Base-by-base conservation (phyloP, 2,113 vertebrate genomes). In the Strigops habroptila region DNA sequence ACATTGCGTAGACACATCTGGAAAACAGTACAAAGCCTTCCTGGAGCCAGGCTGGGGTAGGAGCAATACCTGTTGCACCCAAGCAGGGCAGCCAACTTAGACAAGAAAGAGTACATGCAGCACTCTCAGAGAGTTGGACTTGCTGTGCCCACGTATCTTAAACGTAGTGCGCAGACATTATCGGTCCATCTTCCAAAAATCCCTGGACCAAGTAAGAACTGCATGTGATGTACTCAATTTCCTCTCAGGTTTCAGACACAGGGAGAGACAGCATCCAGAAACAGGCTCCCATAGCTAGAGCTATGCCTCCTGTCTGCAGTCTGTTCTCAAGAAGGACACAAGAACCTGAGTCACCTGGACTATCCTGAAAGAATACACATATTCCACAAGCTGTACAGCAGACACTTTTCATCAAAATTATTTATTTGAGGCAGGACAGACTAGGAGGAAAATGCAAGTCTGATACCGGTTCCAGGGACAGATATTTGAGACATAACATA, bases 361-460 rank as follows among this genome's bases (percentile, higher is more conserved):
- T 41, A 18, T 33, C 15, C 63, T 25, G 25, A 24, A 44, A n/a
- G 63, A 63, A 14, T 16, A 57, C 15, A 22, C 3, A 0, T 14
- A 65, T 48, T 41, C 70, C 35, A 68, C 33, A 52, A 75, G 63
- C 75, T 68, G 49, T 9, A 52, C 7, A 31, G 68, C 51, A 88
- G 51, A 78, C 48, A 31, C 12, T 84, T 84, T 18, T 39, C 86
- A 88, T 75, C 73, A 84, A 6, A 74, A 83, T 55, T 67, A 49
- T 79, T 79, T 68, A 64, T 35, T 76, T 24, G 4, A 19, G 27
- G 49, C 43, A 74, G 64, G 30, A 85, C 31, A 80, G 22, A 82
- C 21, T 67, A 49, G 59, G 85, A 95, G 27, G 43, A 91, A 91
- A 91, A 92, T 0, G 4, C 23, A 83, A 74, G 88, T 55, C 94